These are phyloP conservation scores for Psettodes erumei DNA, from an alignment of 2,113 vertebrate genomes.

Conservation along the genomic window DNA sequence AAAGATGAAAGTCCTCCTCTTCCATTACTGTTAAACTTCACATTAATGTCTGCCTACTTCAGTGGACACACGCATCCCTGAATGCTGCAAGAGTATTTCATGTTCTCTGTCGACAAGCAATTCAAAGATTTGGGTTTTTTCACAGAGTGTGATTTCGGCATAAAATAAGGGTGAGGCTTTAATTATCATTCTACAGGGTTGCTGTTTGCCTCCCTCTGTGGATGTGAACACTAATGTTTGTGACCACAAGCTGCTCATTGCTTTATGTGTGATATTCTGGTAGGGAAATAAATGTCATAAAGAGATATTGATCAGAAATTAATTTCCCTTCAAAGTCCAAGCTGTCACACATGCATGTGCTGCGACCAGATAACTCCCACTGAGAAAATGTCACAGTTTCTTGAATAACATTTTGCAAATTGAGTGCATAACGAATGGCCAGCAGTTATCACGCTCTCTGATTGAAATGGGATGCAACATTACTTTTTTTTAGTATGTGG, in stretches of 20 bases:
- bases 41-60: conserved; percentile 15
- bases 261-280: conserved; percentile 62
- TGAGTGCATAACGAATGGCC: conserved; percentile 37
- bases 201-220: conserved; percentile 29
- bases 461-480: conserved; percentile 30
- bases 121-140: conserved; percentile 10
- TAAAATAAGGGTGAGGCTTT: background rate
- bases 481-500: background rate
- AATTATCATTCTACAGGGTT: conserved; percentile 24
- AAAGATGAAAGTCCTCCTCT: conserved; percentile 57
- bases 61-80: conserved; percentile 14
- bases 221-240: conserved; percentile 39
- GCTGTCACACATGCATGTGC: conserved; percentile 49
- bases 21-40: conserved; percentile 45
- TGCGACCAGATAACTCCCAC: conserved; percentile 67
- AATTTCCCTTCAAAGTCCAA: conserved; percentile 68
- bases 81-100: conserved; percentile 10
- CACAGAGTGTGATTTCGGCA: background rate
- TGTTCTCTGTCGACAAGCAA: conserved; percentile 4
- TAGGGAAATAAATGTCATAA: conserved; percentile 69
- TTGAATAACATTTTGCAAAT: conserved; percentile 56
- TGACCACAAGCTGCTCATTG: conserved; percentile 39
- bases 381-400: conserved; percentile 70
- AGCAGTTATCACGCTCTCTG: background rate
- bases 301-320: conserved; percentile 74